Conservation (phyloP, 2,797 vertebrate species). For the Sebastolobus altivelis region DNA sequence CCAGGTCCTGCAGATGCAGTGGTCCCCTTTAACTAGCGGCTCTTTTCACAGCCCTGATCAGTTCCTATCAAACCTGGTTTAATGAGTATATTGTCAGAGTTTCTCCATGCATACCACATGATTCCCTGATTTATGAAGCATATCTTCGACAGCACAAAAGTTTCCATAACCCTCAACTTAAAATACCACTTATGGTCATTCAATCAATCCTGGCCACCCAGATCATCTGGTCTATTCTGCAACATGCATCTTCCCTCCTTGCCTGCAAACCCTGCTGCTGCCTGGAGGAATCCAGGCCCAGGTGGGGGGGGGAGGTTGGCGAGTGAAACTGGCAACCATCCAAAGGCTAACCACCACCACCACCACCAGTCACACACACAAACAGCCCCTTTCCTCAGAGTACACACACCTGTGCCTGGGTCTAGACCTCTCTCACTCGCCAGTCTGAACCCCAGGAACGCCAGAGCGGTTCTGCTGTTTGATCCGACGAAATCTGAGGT, state of each 20-base stretch:
- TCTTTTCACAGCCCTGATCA: conserved; percentile 30
- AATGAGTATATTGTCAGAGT: background rate
- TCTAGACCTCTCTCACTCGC: conserved; percentile 47
- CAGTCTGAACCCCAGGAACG: conserved; percentile 48
- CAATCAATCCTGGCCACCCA: conserved; percentile 10
- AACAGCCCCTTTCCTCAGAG: conserved; percentile 35
- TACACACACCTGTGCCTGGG: conserved; percentile 70
- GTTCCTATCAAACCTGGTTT: conserved; percentile 17
- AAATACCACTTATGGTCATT: conserved; percentile 11
- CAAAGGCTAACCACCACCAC: conserved; percentile 44
- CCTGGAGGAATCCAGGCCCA: conserved; percentile 52
- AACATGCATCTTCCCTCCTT: conserved; percentile 27
- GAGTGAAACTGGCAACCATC: conserved; percentile 64
- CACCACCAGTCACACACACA: conserved; percentile 18
- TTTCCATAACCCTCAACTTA: background rate
- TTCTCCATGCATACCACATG: background rate
- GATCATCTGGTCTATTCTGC: conserved; percentile 12
- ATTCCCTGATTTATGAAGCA: conserved; percentile 2
- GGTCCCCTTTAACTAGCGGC: conserved; percentile 7
- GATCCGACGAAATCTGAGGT: conserved; percentile 47
- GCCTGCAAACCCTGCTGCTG: conserved; percentile 53
- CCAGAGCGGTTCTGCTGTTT: conserved; percentile 47
- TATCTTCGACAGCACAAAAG: background rate
- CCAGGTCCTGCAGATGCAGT: conserved; percentile 56
- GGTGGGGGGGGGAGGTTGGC: conserved; percentile 14